These are phyloP conservation scores for Zaprionus vittiger DNA, from an alignment of 1,140 invertebrate genomes.

Conservation along the genomic window DNA sequence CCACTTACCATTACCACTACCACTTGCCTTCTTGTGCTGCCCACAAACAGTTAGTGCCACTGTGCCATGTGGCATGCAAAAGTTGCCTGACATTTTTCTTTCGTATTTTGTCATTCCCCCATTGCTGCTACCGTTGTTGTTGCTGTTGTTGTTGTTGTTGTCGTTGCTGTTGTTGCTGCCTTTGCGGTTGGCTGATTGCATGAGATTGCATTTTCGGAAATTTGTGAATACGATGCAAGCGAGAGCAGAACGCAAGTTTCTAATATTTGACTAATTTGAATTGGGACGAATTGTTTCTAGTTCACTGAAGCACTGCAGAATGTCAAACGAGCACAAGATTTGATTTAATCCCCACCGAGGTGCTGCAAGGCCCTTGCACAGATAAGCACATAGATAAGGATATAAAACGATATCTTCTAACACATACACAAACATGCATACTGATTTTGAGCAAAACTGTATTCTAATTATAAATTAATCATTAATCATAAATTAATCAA, in stretches of 20 bases:
- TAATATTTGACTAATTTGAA: slow-evolving; percentile 65
- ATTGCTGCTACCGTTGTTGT: neutral
- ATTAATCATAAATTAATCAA: too few relatives aligned
- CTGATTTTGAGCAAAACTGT: too few relatives aligned
- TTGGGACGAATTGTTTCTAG: slow-evolving; percentile 49
- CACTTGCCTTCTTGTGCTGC: slow-evolving; percentile 4
- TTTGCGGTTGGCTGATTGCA: slow-evolving; percentile 63
- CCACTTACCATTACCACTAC: neutral
- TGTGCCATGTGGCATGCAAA: slow-evolving; percentile 40
- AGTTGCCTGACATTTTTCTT: slow-evolving; percentile 55
- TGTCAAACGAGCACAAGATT: slow-evolving; percentile 24
- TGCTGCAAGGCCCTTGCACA: slow-evolving; percentile 4
- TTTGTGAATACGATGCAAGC: slow-evolving; percentile 31
- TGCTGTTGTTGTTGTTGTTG: slow-evolving; percentile 34
- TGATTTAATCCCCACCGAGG: slow-evolving; percentile 20
- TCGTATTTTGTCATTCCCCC: neutral
- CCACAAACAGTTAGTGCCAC: slow-evolving; percentile 8
- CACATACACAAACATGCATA: neutral
- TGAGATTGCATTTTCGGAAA: slow-evolving; percentile 55
- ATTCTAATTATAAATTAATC: too few relatives aligned
- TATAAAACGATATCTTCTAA: neutral
- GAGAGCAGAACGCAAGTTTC: slow-evolving; percentile 46
- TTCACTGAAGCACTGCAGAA: slow-evolving; percentile 38
- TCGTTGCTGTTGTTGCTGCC: slow-evolving; percentile 38
- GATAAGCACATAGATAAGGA: neutral